A percentile compares a stretch with the other conserved stretches of the same genome.
Conservation (phyloP, 2,113 vertebrate species). For the Sceloporus undulatus region DNA sequence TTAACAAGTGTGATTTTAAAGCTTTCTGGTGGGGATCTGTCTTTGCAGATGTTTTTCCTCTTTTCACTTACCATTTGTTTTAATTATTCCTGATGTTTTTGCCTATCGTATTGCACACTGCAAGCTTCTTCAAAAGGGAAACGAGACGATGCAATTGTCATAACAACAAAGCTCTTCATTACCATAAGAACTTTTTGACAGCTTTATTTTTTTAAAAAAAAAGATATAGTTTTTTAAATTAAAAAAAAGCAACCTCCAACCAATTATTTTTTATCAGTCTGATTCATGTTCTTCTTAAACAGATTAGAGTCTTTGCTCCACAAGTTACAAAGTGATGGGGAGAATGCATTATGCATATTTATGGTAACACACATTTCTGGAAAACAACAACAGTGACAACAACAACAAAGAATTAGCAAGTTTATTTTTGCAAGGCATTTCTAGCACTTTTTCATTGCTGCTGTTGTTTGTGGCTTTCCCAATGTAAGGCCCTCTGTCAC, state of each 20-base stretch:
- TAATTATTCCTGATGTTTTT: constrained; percentile 81
- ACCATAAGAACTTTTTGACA: constrained; percentile 80
- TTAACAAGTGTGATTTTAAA: constrained; percentile 49
- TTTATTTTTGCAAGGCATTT: constrained; percentile 68
- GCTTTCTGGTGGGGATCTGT: constrained; percentile 64
- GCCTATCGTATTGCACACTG: constrained; percentile 70
- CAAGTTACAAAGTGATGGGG: constrained; percentile 76
- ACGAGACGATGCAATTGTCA: constrained; percentile 82
- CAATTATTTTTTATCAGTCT: constrained; percentile 84
- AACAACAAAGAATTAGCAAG: constrained; percentile 61
- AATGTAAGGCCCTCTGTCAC: not conserved
- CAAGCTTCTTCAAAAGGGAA: constrained; percentile 73
- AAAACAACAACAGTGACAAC: constrained; percentile 51
- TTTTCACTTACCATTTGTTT: constrained; percentile 72
- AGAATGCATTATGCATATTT: constrained; percentile 79
- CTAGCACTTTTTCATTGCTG: constrained; percentile 56
- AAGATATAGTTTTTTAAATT: constrained; percentile 8
- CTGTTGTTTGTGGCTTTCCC: constrained; percentile 46
- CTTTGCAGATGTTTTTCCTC: constrained; percentile 57
- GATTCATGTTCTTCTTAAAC: constrained; percentile 84
- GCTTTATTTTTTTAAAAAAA: constrained; percentile 76
- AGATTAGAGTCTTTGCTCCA: constrained; percentile 80
- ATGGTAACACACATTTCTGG: constrained; percentile 72
- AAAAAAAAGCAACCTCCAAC: constrained; percentile 75
- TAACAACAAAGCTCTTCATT: constrained; percentile 86